phyloP scores from a whole-genome alignment of 2,113 vertebrate genomes.

The Cephalopterus ornatus region DNA sequence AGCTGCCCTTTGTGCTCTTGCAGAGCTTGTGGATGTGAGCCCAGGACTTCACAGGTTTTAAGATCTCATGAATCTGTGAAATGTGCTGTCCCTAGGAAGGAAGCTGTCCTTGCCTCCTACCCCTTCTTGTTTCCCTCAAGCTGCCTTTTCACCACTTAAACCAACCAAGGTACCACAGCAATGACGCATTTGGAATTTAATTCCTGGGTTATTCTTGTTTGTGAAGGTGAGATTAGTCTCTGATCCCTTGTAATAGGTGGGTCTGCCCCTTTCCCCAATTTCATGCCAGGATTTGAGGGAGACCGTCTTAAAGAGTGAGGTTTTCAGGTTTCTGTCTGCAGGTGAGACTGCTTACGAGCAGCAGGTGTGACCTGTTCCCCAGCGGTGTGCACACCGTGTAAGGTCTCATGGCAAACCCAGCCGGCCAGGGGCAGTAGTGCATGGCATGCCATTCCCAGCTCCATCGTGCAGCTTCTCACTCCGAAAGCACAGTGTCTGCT shows the following conservation, averaged over 20 bases:
- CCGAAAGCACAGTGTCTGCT: not conserved
- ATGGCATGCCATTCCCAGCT: accelerated
- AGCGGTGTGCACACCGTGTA: accelerated
- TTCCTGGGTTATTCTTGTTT: not conserved
- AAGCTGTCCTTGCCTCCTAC: not conserved
- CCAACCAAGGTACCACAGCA: not conserved
- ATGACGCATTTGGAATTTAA: not conserved
- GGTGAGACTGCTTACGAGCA: not conserved
- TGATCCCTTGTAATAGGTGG: accelerated
- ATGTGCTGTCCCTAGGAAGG: not conserved
- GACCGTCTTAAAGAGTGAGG: not conserved
- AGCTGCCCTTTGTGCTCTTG: accelerated
- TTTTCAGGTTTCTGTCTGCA: not conserved
- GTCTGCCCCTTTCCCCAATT: not conserved
- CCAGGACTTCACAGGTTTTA: not conserved
- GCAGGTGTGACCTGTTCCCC: not conserved
- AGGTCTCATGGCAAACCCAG: not conserved
- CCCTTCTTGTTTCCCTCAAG: not conserved
- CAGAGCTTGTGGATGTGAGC: not conserved
- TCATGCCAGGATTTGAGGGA: not conserved
- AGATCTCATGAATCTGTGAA: not conserved
- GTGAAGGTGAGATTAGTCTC: not conserved
- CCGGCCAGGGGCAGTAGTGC: accelerated
- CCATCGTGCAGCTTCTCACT: accelerated
- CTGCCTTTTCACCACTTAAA: not conserved